Evolutionary conservation across 2,888 invertebrate genomes (phyloP).

Genomic region (Drosophila fungiperda): DNA sequence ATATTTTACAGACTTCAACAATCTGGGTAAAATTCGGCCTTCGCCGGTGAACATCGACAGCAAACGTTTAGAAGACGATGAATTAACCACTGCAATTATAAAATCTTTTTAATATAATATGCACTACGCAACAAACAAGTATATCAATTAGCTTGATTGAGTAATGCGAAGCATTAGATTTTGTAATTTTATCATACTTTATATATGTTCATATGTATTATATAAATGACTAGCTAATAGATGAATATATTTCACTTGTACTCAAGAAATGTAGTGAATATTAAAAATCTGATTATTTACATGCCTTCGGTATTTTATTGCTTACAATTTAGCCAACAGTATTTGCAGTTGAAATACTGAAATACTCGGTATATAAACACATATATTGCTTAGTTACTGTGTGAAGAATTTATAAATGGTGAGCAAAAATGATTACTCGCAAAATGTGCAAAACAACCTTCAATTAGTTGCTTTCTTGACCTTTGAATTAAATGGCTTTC

Average conservation of each 20-base stretch:
- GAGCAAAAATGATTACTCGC: conserved; percentile 22
- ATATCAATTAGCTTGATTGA: conserved; percentile 31
- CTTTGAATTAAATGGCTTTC: conserved; percentile 30
- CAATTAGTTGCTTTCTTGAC: conserved; percentile 27
- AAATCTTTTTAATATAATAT: conserved; percentile 17
- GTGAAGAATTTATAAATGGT: conserved; percentile 22
- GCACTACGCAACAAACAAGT: conserved; percentile 8
- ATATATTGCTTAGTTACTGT: neutral
- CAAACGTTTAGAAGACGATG: conserved; percentile 36
- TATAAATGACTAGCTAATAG: neutral
- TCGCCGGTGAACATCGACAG: conserved; percentile 40
- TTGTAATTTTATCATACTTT: neutral
- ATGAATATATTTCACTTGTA: neutral
- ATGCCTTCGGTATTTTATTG: conserved; percentile 15
- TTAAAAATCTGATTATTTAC: conserved; percentile 31
- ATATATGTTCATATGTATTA: neutral
- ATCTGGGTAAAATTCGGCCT: conserved; percentile 12
- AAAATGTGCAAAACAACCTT: conserved; percentile 18
- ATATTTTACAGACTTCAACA: conserved; percentile 17
- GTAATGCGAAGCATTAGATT: conserved; percentile 22
- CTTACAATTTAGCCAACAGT: conserved; percentile 19
- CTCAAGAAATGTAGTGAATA: conserved; percentile 16
- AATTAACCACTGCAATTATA: conserved; percentile 11
- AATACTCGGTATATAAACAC: neutral
- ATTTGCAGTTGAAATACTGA: conserved; percentile 10